Evolutionary conservation across 2,888 invertebrate species (phyloP).

Genomic region (Orchesella flavescens): DNA sequence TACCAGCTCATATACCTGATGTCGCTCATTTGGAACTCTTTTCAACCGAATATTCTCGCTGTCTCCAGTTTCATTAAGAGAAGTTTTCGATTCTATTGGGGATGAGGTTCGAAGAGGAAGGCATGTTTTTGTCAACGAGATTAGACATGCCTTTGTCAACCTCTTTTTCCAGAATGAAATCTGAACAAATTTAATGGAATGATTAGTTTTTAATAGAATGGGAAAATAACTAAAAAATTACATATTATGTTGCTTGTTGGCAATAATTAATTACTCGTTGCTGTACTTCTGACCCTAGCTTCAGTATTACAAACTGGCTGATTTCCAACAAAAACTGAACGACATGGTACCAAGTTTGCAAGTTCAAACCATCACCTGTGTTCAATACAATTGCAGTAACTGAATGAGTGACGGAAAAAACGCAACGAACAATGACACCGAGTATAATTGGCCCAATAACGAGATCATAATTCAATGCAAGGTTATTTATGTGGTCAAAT

Average conservation of each 20-base stretch:
- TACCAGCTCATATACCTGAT: slow-evolving; percentile 9
- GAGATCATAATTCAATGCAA: neutral
- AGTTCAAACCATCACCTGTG: neutral
- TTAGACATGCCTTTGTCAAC: neutral
- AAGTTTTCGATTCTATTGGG: too few relatives aligned
- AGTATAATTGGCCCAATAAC: neutral
- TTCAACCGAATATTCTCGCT: too few relatives aligned
- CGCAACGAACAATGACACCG: neutral
- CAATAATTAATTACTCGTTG: too few relatives aligned
- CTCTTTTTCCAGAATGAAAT: neutral
- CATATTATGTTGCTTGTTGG: too few relatives aligned
- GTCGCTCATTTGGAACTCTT: neutral
- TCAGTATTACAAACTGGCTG: neutral
- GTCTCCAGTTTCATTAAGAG: too few relatives aligned
- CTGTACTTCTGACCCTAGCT: neutral
- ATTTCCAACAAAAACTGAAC: neutral
- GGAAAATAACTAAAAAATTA: too few relatives aligned
- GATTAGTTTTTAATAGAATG: too few relatives aligned
- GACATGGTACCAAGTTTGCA: neutral
- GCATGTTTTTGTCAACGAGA: neutral
- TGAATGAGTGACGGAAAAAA: neutral
- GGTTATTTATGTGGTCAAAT: neutral
- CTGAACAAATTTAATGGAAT: neutral
- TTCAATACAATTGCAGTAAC: neutral
- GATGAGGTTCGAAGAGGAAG: neutral